Evolutionary conservation across 2,888 invertebrate genomes (phyloP), one percentile per base, ranked within the genome.

Genomic region (Dromius quadrimaculatus): DNA sequence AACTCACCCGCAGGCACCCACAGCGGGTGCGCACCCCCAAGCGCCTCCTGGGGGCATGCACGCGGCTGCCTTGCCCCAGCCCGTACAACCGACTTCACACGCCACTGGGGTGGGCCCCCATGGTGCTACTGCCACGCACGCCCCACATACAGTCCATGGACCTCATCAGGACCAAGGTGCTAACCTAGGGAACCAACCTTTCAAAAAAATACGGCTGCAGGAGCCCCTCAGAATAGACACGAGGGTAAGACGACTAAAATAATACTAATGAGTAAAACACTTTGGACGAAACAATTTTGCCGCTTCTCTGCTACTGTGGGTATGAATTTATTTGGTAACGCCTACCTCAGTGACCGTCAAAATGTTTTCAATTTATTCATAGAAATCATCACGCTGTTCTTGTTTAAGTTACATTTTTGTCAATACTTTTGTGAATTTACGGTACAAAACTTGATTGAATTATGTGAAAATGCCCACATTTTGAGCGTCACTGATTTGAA

Each of bases 221-320:
- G 84, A 85, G 61, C 89, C 87, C 74, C 84, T 90, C 75, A 86
- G 90, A 79, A 88, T 91, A 74, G 91, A 91, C 78, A 90, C 89
- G 22, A 85, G 85, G 77, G 89, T 83, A 77, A 75, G 80, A 76
- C 2, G 43, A 43, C n/a, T n/a, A n/a, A n/a, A n/a, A n/a, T n/a
- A n/a, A n/a, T n/a, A n/a, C n/a, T n/a, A n/a, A n/a, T n/a, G n/a
- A n/a, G n/a, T n/a, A n/a, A n/a, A n/a, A n/a, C n/a, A 34, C 28
- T 57, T 32, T 50, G 19, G 9, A 19, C 9, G 20, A 36, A 15
- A 15, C 5, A 20, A 28, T 4, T 64, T 32, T 64, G 45, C 64
- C 64, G 64, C 64, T 8, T 50, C 5, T 34, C 17, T 32, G 3
- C 5, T 19, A 64, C 50, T 32, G 64, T 34, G 64, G 2, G 36